Percentiles rank a stretch among this genome's conserved stretches.
phyloP scores from a whole-genome alignment of 1,140 invertebrate genomes.

The Philaenus spumarius region DNA sequence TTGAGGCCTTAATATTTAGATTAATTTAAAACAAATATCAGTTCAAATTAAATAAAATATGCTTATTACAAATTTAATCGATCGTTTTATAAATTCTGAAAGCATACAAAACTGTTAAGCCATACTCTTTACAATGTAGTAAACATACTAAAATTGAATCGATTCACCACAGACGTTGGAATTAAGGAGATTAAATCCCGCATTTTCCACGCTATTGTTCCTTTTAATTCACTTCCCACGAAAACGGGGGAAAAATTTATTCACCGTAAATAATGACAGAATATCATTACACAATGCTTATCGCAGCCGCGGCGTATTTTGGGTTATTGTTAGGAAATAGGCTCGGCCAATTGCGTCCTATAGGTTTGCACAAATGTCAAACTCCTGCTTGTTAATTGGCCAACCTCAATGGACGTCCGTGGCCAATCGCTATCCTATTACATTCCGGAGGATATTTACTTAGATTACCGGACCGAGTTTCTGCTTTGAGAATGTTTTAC shows the following conservation, averaged over 20 bases:
- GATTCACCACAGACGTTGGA: background rate
- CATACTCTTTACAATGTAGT: too few species aligned
- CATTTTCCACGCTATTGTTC: background rate
- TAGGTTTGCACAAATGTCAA: background rate
- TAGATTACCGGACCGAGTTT: too few species aligned
- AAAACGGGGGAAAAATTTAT: background rate
- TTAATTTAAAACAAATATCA: too few species aligned
- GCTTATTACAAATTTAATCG: too few species aligned
- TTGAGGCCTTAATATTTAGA: too few species aligned
- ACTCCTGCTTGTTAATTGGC: background rate
- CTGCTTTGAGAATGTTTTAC: too few species aligned
- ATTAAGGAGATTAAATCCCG: background rate
- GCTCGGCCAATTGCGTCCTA: background rate
- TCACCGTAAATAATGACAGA: background rate
- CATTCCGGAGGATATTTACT: too few species aligned
- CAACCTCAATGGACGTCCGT: too few species aligned
- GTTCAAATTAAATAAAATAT: too few species aligned
- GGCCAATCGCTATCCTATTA: too few species aligned
- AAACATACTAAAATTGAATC: background rate
- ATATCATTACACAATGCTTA: background rate
- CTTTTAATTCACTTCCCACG: background rate
- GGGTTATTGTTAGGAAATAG: background rate
- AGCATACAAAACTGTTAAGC: too few species aligned
- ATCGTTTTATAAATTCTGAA: too few species aligned
- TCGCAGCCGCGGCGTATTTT: background rate